These are phyloP conservation scores for Butorides virescens DNA, from an alignment of 2,113 vertebrate species.

Conservation along the genomic window DNA sequence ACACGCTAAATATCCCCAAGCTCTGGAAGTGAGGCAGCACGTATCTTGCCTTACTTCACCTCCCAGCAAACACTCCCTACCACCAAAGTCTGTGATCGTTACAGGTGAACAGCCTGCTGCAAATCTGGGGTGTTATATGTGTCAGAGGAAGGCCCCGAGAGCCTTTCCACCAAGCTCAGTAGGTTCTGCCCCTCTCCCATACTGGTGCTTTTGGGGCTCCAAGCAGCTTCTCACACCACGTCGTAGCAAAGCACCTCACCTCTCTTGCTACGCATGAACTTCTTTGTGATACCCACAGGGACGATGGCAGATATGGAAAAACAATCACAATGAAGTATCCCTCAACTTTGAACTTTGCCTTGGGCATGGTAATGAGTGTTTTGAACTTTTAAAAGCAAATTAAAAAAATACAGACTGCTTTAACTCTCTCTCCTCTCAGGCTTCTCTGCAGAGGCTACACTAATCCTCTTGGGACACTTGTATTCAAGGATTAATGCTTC, in stretches of 20 bases:
- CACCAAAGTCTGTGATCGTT: background rate
- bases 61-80: background rate
- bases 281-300: background rate
- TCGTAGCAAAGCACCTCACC: background rate
- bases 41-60: background rate
- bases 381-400: background rate
- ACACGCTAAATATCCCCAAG: background rate
- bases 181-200: background rate
- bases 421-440: background rate
- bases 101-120: background rate
- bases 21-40: background rate
- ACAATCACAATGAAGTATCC: background rate
- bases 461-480: background rate
- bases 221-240: background rate
- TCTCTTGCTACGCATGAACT: background rate
- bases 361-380: background rate
- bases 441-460: background rate
- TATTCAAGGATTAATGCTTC: background rate
- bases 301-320: rapidly evolving
- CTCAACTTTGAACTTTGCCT: background rate
- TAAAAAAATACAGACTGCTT: background rate
- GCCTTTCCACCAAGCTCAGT: background rate
- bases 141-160: background rate
- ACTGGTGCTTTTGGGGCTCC: background rate
- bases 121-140: background rate